A percentile compares a stretch with the other conserved stretches of the same genome.
Conservation (phyloP, 2,113 vertebrate species). For the Toxostoma redivivum region DNA sequence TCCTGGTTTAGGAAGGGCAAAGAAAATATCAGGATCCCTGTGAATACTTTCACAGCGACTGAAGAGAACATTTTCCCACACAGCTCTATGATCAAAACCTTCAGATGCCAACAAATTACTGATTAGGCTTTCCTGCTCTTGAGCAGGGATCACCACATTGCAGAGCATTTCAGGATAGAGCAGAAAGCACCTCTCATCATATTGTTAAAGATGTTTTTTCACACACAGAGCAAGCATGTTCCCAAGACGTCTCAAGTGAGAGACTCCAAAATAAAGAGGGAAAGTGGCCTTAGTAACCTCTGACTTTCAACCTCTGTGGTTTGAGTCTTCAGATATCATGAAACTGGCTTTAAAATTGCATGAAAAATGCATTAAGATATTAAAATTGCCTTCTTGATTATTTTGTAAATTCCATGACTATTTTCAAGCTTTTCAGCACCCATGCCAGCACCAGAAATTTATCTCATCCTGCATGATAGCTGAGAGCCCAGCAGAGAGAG, state of each 20-base stretch:
- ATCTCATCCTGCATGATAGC: not conserved
- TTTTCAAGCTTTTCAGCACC: not conserved
- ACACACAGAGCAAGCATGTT: not conserved
- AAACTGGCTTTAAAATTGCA: not conserved
- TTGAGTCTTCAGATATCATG: not conserved
- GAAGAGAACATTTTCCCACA: slow-evolving; percentile 19
- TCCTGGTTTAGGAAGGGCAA: not conserved
- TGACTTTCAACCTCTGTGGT: not conserved
- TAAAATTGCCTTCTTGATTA: not conserved
- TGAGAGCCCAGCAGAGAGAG: not conserved
- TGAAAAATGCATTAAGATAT: not conserved
- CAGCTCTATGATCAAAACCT: not conserved
- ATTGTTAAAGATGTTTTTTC: slow-evolving; percentile 18
- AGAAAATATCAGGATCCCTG: not conserved
- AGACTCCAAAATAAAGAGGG: not conserved
- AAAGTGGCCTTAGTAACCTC: not conserved
- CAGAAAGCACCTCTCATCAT: slow-evolving; percentile 25
- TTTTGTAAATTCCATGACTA: not conserved
- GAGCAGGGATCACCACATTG: not conserved
- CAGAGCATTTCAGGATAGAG: not conserved
- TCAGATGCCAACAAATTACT: not conserved
- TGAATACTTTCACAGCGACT: not conserved
- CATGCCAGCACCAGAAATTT: not conserved
- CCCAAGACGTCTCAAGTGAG: not conserved
- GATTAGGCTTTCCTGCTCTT: slow-evolving; percentile 1